phyloP scores from a whole-genome alignment of 2,888 invertebrate species.

The Ophion ellenae region DNA sequence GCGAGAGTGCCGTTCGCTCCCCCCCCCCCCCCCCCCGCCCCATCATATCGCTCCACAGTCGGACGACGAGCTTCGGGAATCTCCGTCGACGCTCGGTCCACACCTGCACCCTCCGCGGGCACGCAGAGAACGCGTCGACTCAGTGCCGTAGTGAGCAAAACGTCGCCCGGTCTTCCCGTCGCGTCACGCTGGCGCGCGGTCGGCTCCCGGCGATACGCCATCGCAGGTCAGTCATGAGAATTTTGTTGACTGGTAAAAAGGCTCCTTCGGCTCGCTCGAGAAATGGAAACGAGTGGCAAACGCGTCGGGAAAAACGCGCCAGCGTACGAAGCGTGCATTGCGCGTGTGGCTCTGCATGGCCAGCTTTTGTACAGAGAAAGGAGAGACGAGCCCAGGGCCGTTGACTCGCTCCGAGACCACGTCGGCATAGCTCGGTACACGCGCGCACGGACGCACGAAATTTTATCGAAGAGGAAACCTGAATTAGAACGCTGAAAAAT shows the following conservation, averaged over 20 bases:
- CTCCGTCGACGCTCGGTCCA: slow-evolving; percentile 84
- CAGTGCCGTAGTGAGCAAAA: slow-evolving; percentile 57
- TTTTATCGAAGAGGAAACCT: background rate
- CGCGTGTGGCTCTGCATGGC: slow-evolving; percentile 26
- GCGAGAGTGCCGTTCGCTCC: slow-evolving; percentile 77
- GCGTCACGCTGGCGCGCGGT: slow-evolving; percentile 11
- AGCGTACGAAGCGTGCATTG: slow-evolving; percentile 18
- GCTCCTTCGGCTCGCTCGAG: slow-evolving; percentile 6
- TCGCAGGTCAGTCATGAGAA: slow-evolving; percentile 36
- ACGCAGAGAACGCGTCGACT: slow-evolving; percentile 68
- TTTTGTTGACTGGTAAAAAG: slow-evolving; percentile 36
- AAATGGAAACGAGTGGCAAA: slow-evolving; percentile 44
- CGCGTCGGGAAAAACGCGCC: slow-evolving; percentile 22
- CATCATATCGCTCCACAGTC: background rate
- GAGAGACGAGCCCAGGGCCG: slow-evolving; percentile 69
- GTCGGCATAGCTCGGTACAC: slow-evolving; percentile 23
- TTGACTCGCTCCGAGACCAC: slow-evolving; percentile 46
- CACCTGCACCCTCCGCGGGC: slow-evolving; percentile 85
- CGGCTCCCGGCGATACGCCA: slow-evolving; percentile 25
- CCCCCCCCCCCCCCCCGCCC: slow-evolving; percentile 66
- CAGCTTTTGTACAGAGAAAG: slow-evolving; percentile 51
- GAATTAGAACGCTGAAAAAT: too few species aligned
- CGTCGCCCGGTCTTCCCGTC: slow-evolving; percentile 5
- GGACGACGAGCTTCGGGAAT: slow-evolving; percentile 69
- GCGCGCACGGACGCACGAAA: background rate